Percentiles rank a stretch among this genome's conserved stretches.
phyloP scores from a whole-genome alignment of 2,797 vertebrate genomes.

The Sebastes itinus region DNA sequence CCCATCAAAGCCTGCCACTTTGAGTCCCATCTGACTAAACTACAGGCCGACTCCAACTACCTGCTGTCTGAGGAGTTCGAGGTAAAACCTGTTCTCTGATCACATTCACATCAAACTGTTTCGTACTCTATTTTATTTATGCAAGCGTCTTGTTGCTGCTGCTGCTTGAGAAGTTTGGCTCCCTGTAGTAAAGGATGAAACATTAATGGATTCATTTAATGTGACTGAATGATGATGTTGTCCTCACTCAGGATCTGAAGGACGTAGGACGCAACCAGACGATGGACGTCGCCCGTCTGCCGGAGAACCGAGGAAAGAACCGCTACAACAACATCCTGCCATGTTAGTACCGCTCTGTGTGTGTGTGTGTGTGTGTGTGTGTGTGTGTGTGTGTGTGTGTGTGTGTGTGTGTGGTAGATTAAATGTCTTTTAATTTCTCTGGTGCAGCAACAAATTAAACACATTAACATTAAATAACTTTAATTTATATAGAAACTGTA shows the following conservation, averaged over 20 bases:
- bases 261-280: slow-evolving; percentile 92
- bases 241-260: slow-evolving; percentile 87
- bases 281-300: slow-evolving; percentile 91
- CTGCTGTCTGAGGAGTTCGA: slow-evolving; percentile 97
- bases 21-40: slow-evolving; percentile 92
- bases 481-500: no score
- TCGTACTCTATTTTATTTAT: background rate
- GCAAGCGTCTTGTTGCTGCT: background rate
- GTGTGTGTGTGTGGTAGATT: background rate
- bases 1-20: slow-evolving; percentile 90
- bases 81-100: slow-evolving; percentile 72
- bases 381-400: background rate
- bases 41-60: slow-evolving; percentile 95
- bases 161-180: background rate
- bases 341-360: slow-evolving; percentile 81
- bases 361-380: background rate
- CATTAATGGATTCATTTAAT: background rate
- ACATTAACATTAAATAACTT: no score
- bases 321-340: slow-evolving; percentile 99
- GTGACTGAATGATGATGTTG: background rate
- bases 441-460: background rate
- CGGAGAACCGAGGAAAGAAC: slow-evolving; percentile 96
- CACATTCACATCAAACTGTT: background rate
- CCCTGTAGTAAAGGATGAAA: background rate
- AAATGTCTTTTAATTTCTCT: background rate